Base-by-base conservation (phyloP, 2,113 vertebrate genomes). In the Passer domesticus region DNA sequence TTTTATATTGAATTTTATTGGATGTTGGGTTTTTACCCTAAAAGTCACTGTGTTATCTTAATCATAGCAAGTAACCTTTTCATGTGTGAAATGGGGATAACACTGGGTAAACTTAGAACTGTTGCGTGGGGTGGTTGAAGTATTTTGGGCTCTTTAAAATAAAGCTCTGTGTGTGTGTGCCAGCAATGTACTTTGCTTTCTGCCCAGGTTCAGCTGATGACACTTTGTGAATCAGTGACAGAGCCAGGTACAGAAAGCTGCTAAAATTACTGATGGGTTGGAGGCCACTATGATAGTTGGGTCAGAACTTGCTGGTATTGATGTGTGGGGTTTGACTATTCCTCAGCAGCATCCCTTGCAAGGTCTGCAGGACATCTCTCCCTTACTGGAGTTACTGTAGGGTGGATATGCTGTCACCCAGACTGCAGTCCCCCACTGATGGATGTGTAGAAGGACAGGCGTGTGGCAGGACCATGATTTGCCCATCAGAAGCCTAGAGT, bases 101-200 rank as follows among this genome's bases (percentile, higher is more conserved):
- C 87, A 39, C 39, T 11, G 52, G 55, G 53, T 79, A 94, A 95
- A 91, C 58, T 96, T 94, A 95, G 90, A 82, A 96, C 69, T 52
- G 14, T 20, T 74, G 70, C 2, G 58, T 96, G 90, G 93, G 75
- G 28, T 67, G 74, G 24, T 25, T 47, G 72, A 74, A 85, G 46
- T 84, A 85, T 92, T 96, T 94, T 90, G 47, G 58, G 60, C 47
- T 56, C 85, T 88, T 62, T 66, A 46, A 60, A 72, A 46, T 68
- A 73, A 82, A 93, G 59, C 55, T 80, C 15, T 33, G 14, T 83
- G 52, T 0, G 0, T 22, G 43, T 50, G 70, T 49, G 50, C 63
- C 67, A 59, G 62, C 0, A 21, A 37, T 49, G 7, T 7, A 1
- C 58, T 89, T 63, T 44, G 47, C 58, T 68, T 82, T 84, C 52